Evolutionary conservation across 2,113 vertebrate genomes (phyloP).

Genomic region (Galemys pyrenaicus): DNA sequence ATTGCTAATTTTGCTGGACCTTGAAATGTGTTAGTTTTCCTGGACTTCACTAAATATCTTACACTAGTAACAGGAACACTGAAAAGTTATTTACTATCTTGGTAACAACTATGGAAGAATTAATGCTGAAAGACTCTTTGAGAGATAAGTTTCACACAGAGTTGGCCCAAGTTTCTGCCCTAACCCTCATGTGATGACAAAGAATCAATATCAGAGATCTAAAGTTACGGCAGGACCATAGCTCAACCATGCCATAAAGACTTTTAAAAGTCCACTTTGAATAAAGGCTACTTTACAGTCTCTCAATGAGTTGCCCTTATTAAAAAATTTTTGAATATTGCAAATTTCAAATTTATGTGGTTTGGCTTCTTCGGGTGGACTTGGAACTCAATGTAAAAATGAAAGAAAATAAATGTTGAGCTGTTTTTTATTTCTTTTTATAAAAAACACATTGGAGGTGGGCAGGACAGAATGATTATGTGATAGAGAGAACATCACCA

Average conservation of each 20-base stretch:
- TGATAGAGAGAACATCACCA: background rate
- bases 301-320: background rate
- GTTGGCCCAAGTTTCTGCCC: background rate
- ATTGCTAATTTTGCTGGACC: background rate
- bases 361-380: background rate
- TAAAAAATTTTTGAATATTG: background rate
- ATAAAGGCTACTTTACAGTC: background rate
- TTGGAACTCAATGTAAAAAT: background rate
- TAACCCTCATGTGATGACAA: background rate
- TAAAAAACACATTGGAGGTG: background rate
- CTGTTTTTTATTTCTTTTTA: background rate
- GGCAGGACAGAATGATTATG: background rate
- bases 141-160: background rate
- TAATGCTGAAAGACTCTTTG: background rate
- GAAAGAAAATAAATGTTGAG: background rate
- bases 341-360: background rate
- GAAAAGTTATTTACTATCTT: background rate
- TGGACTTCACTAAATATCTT: background rate
- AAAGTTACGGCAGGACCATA: background rate
- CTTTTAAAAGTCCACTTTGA: background rate
- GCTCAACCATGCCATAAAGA: background rate
- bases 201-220: background rate
- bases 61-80: background rate
- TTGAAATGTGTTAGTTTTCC: background rate
- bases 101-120: background rate